phyloP scores from a whole-genome alignment of 1,140 invertebrate species.

The Atta cephalotes region DNA sequence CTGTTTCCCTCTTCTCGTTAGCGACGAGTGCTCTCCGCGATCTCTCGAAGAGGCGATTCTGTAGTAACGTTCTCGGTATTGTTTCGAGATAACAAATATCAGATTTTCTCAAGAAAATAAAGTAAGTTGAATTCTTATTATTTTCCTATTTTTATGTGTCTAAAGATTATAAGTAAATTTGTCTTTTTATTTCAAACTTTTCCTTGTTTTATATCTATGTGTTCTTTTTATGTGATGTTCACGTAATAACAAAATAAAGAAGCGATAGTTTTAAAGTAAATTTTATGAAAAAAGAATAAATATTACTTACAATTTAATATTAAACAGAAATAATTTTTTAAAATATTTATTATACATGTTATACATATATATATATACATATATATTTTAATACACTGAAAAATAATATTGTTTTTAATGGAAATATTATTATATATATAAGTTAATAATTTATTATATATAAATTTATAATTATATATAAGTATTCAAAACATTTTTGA shows the following conservation, averaged over 20 bases:
- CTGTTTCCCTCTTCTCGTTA: conserved; percentile 27
- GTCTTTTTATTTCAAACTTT: conserved; percentile 1
- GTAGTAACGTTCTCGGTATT: conserved; percentile 18
- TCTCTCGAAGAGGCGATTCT: conserved; percentile 28
- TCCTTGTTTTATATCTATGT: background rate
- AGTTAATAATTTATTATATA: no score
- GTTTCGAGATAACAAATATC: conserved; percentile 42
- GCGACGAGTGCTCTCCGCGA: conserved; percentile 5
- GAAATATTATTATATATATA: background rate
- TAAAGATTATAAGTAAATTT: background rate
- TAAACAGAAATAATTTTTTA: background rate
- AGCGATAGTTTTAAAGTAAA: background rate
- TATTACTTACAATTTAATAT: background rate
- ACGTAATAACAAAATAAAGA: background rate
- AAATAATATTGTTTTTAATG: background rate
- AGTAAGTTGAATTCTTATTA: conserved; percentile 22
- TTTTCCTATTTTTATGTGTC: background rate
- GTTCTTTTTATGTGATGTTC: background rate
- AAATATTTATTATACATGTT: background rate
- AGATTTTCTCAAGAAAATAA: conserved; percentile 10
- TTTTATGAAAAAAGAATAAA: background rate
- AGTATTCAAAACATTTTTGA: background rate
- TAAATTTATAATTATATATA: no score
- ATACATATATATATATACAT: no score
- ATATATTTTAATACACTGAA: background rate